Evolutionary conservation across 2,888 invertebrate species (phyloP).

Genomic region (Anticlea derivata): DNA sequence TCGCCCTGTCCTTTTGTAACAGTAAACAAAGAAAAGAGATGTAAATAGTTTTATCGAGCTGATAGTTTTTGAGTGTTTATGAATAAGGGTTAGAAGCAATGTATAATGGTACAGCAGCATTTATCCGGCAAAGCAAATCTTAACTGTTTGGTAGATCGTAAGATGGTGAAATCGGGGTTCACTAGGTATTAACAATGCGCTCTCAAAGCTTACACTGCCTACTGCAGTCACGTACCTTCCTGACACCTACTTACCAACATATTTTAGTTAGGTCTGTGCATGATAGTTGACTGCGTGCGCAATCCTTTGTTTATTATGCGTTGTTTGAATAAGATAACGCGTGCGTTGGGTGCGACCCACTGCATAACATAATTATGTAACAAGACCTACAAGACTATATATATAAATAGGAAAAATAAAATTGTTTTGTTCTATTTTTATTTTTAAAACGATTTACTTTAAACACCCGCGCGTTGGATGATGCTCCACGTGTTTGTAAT

Average conservation of each 20-base stretch:
- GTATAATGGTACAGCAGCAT: background rate
- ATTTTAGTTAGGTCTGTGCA: background rate
- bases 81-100: too few relatives aligned
- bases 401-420: slow-evolving; percentile 28
- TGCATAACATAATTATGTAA: slow-evolving; percentile 15
- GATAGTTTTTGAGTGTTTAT: too few relatives aligned
- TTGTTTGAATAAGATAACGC: slow-evolving; percentile 18
- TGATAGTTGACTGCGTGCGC: slow-evolving; percentile 3
- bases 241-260: slow-evolving; percentile 1
- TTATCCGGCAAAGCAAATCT: too few relatives aligned
- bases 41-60: too few relatives aligned
- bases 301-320: slow-evolving; percentile 26
- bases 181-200: background rate
- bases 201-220: slow-evolving; percentile 2
- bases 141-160: background rate
- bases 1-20: too few relatives aligned
- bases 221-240: slow-evolving; percentile 1
- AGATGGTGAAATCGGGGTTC: background rate
- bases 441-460: slow-evolving; percentile 29
- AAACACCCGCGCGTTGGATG: slow-evolving; percentile 28
- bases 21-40: too few relatives aligned
- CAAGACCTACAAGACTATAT: slow-evolving; percentile 3
- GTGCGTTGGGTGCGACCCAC: slow-evolving; percentile 1
- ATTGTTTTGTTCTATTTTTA: slow-evolving; percentile 23
- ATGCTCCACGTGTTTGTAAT: slow-evolving; percentile 28